These are phyloP conservation scores for Heteromurus nitidus DNA, from an alignment of 2,888 invertebrate species.

Conservation along the genomic window DNA sequence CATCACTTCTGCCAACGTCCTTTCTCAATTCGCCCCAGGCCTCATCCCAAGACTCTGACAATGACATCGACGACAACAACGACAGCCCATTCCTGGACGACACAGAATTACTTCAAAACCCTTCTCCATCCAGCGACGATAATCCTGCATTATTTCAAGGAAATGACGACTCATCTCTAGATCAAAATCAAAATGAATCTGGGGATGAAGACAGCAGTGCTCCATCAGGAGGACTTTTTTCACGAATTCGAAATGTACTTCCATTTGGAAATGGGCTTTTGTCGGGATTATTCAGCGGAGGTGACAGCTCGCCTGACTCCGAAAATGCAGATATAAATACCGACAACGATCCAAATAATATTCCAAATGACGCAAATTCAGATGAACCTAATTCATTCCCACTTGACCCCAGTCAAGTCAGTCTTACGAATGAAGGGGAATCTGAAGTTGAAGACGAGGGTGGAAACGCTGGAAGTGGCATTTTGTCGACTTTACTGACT, in stretches of 20 bases:
- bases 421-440: not conserved
- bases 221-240: not conserved
- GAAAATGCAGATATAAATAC: not conserved
- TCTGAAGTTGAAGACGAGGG: not conserved
- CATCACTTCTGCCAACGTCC: conserved; percentile 36
- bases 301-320: not conserved
- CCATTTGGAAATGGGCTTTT: conserved; percentile 44
- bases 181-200: not conserved
- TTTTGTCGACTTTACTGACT: not conserved
- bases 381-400: not conserved
- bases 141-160: not conserved
- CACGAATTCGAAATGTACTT: conserved; percentile 33
- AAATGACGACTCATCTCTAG: not conserved
- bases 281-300: conserved; percentile 28
- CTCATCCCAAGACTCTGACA: not conserved
- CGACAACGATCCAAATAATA: not conserved
- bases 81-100: not conserved
- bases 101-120: conserved; percentile 5
- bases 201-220: conserved; percentile 1
- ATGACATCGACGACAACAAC: not conserved
- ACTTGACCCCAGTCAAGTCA: conserved; percentile 13
- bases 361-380: not conserved
- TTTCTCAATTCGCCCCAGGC: conserved; percentile 20
- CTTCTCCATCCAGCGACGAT: not conserved
- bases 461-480: not conserved